These are phyloP conservation scores for Setophaga petechia DNA, from an alignment of 2,113 vertebrate genomes.

Conservation along the genomic window DNA sequence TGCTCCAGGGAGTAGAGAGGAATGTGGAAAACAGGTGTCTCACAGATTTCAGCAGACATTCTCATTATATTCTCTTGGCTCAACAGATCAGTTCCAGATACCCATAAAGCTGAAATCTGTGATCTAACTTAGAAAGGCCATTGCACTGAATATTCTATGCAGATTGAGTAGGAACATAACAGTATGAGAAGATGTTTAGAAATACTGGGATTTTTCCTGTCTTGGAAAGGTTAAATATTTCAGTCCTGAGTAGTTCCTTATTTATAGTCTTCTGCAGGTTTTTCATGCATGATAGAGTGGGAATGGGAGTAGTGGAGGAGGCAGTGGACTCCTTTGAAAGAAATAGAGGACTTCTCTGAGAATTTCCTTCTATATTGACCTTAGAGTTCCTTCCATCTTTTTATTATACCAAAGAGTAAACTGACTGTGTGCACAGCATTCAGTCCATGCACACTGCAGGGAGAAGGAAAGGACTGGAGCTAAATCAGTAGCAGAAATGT, in stretches of 20 bases:
- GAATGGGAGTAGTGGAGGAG: background rate
- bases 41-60: slow-evolving; percentile 46
- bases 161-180: background rate
- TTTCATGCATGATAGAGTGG: background rate
- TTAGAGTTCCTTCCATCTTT: background rate
- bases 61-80: background rate
- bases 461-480: background rate
- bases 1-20: slow-evolving; percentile 35
- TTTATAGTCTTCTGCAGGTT: background rate
- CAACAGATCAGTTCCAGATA: background rate
- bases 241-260: background rate
- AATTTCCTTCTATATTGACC: background rate
- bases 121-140: background rate
- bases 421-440: background rate
- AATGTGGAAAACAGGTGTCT: slow-evolving; percentile 60
- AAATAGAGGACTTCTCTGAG: background rate
- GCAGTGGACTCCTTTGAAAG: background rate
- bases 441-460: background rate
- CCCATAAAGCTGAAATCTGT: background rate
- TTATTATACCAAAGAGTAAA: background rate
- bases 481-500: background rate
- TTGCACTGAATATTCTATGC: background rate
- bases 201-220: background rate
- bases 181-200: background rate
- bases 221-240: background rate